A percentile compares a stretch with the other conserved stretches of the same genome.
These are phyloP conservation scores for Trematomus loennbergii DNA, from an alignment of 2,113 vertebrate species.

Conservation along the genomic window DNA sequence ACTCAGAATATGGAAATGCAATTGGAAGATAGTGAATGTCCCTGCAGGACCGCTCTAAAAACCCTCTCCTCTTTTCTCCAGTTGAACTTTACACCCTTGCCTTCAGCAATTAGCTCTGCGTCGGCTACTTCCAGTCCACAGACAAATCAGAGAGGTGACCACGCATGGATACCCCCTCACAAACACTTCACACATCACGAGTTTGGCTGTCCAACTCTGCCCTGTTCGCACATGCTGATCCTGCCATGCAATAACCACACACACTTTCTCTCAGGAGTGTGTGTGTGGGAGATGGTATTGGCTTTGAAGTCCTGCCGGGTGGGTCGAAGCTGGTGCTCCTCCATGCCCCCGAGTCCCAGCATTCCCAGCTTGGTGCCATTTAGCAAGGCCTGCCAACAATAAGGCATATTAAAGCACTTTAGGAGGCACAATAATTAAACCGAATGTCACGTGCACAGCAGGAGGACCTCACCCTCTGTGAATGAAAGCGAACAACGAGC, in stretches of 20 bases:
- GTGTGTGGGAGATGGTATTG: constrained; percentile 5
- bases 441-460: constrained; percentile 58
- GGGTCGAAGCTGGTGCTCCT: constrained; percentile 55
- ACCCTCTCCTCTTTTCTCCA: background rate
- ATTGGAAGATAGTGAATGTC: background rate
- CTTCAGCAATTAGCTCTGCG: constrained; percentile 19
- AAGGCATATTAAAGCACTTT: constrained; percentile 62
- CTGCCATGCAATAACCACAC: background rate
- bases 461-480: constrained; percentile 10
- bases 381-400: constrained; percentile 60
- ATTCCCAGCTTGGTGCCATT: constrained; percentile 45
- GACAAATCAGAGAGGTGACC: constrained; percentile 7
- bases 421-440: constrained; percentile 39
- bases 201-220: constrained; percentile 9
- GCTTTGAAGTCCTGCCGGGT: constrained; percentile 65
- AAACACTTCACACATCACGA: constrained; percentile 23
- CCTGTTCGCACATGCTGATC: background rate
- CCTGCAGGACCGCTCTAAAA: background rate
- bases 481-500: background rate
- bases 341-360: constrained; percentile 50
- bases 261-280: constrained; percentile 1
- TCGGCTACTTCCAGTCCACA: background rate
- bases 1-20: background rate
- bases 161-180: constrained; percentile 28
- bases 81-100: background rate